Conservation (phyloP, 1,140 invertebrate genomes). For the Hylaeus volcanicus region DNA sequence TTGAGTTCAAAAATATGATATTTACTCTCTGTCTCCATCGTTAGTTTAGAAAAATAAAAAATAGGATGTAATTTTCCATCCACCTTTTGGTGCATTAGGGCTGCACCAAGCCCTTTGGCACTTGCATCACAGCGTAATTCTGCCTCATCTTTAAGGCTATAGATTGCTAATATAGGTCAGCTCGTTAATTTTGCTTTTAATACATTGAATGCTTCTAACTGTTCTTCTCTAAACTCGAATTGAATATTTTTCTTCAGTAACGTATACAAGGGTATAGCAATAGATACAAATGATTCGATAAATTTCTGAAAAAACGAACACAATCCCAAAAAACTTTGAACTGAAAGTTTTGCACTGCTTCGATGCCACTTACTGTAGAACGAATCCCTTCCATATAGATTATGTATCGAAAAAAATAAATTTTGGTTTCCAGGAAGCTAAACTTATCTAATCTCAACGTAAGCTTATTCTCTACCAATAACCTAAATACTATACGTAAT, state of each 20-base stretch:
- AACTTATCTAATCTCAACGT: constrained; percentile 26
- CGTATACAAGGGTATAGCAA: constrained; percentile 22
- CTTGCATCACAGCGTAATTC: constrained; percentile 65
- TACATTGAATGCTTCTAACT: background rate
- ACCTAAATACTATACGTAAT: background rate
- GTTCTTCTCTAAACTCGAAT: constrained; percentile 18
- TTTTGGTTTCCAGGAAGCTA: constrained; percentile 16
- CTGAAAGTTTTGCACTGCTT: constrained; percentile 1
- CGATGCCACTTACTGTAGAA: background rate
- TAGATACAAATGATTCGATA: constrained; percentile 13
- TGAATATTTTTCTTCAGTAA: background rate
- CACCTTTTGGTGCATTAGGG: constrained; percentile 47
- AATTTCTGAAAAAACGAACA: constrained; percentile 32
- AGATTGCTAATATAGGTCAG: constrained; percentile 27
- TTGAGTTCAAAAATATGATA: constrained; percentile 74
- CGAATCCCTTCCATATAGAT: background rate
- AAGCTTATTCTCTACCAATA: constrained; percentile 1
- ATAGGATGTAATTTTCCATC: constrained; percentile 28
- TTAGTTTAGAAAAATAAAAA: constrained; percentile 48
- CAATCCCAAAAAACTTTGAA: constrained; percentile 31
- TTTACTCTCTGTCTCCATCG: constrained; percentile 66
- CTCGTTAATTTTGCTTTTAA: constrained; percentile 4
- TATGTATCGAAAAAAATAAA: constrained; percentile 39
- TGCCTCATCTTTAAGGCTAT: constrained; percentile 45
- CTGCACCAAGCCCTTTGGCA: constrained; percentile 50